A percentile compares a stretch with the other conserved stretches of the same genome.
Conservation (phyloP, 1,140 invertebrate species). For the Acyrthosiphon pisum region DNA sequence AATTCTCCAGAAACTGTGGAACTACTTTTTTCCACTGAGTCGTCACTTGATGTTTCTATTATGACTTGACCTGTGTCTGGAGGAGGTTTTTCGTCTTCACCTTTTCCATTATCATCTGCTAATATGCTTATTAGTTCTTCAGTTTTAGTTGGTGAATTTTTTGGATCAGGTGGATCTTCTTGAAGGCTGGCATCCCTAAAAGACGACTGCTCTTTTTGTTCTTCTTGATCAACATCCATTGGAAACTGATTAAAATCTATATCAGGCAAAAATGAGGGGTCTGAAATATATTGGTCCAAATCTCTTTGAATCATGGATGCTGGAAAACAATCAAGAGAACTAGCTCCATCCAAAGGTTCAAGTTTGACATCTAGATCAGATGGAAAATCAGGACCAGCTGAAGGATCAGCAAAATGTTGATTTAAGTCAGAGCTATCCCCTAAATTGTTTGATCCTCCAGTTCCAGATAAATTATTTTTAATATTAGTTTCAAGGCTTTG, state of each 20-base stretch:
- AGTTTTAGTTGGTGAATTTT: constrained; percentile 49
- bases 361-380: constrained; percentile 54
- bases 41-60: constrained; percentile 44
- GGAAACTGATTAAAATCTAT: constrained; percentile 56
- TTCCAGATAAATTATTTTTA: constrained; percentile 52
- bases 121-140: constrained; percentile 51
- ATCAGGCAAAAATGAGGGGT: constrained; percentile 49
- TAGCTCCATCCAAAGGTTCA: constrained; percentile 49
- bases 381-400: constrained; percentile 44
- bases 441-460: constrained; percentile 56
- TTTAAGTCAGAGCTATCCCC: constrained; percentile 42
- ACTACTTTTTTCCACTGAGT: constrained; percentile 53
- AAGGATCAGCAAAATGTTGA: constrained; percentile 51
- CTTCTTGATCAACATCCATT: constrained; percentile 55
- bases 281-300: constrained; percentile 51
- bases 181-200: constrained; percentile 57
- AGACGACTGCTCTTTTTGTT: constrained; percentile 54
- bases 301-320: constrained; percentile 51
- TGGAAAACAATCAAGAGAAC: constrained; percentile 54
- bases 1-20: constrained; percentile 44
- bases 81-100: constrained; percentile 33
- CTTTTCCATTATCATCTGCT: constrained; percentile 25
- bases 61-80: constrained; percentile 44
- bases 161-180: constrained; percentile 51
- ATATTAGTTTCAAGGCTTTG: constrained; percentile 46